These are phyloP conservation scores for Microctenopoma lineatum DNA, from an alignment of 2,797 vertebrate species.

Conservation along the genomic window DNA sequence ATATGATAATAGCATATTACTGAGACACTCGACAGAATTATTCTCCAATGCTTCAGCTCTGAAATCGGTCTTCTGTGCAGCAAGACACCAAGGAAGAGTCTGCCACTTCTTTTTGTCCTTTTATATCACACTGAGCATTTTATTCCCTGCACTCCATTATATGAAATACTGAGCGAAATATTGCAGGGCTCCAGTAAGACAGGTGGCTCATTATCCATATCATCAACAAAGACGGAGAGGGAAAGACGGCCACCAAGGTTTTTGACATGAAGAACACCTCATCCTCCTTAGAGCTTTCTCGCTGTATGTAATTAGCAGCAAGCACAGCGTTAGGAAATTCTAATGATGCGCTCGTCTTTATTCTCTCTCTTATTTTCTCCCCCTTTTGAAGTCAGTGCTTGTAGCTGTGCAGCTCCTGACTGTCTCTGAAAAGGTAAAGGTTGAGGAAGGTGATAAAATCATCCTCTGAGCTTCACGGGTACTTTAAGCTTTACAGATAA, in stretches of 20 bases:
- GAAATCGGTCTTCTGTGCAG: conserved; percentile 14
- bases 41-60: not conserved
- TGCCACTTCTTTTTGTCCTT: conserved; percentile 38
- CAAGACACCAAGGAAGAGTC: conserved; percentile 38
- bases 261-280: conserved; percentile 58
- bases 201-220: conserved; percentile 82
- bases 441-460: conserved; percentile 17
- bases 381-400: conserved; percentile 16
- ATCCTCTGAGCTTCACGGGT: conserved; percentile 18
- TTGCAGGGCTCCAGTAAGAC: conserved; percentile 64
- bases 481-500: not conserved
- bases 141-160: conserved; percentile 43
- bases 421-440: conserved; percentile 25
- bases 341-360: conserved; percentile 65
- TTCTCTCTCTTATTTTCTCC: conserved; percentile 16
- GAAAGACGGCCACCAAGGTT: conserved; percentile 56
- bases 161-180: conserved; percentile 63
- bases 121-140: conserved; percentile 45
- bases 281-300: conserved; percentile 66
- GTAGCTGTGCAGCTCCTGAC: conserved; percentile 7
- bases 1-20: conserved; percentile 22
- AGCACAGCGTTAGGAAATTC: conserved; percentile 46
- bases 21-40: conserved; percentile 19
- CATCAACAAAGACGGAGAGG: conserved; percentile 58
- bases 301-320: conserved; percentile 64